Evolutionary conservation across 2,888 invertebrate genomes (phyloP).

Genomic region (Griposia aprilina): DNA sequence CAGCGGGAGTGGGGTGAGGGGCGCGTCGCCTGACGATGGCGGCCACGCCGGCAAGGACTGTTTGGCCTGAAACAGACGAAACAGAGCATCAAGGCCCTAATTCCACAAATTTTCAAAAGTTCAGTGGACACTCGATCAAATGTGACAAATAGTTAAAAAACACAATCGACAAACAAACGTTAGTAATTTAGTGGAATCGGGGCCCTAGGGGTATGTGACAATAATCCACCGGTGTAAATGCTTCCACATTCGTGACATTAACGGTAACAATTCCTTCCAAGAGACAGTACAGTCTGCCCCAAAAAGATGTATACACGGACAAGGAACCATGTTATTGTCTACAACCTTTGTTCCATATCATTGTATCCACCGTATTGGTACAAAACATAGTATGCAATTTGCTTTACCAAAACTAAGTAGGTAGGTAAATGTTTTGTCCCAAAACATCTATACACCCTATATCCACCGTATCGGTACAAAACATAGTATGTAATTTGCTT

Average conservation of each 20-base stretch:
- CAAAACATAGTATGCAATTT: too few species aligned
- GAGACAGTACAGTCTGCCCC: not conserved
- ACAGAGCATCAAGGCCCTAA: not conserved
- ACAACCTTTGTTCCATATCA: too few species aligned
- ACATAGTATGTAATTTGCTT: too few species aligned
- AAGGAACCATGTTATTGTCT: too few species aligned
- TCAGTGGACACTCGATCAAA: not conserved
- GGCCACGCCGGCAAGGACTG: constrained; percentile 12
- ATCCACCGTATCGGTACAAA: too few species aligned
- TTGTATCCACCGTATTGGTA: too few species aligned
- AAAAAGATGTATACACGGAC: too few species aligned
- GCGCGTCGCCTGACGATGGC: constrained; percentile 38
- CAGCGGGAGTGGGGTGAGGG: constrained; percentile 17
- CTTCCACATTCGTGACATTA: not conserved
- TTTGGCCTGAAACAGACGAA: constrained; percentile 58
- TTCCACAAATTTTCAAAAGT: not conserved
- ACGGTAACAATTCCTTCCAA: not conserved
- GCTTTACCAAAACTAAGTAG: too few species aligned
- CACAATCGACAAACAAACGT: not conserved
- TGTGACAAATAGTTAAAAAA: not conserved
- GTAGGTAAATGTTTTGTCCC: too few species aligned
- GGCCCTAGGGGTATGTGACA: not conserved
- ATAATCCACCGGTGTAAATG: not conserved
- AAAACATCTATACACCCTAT: too few species aligned
- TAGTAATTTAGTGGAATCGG: not conserved